Evolutionary conservation across 2,888 invertebrate genomes (phyloP), one percentile per base, ranked within the genome.

Genomic region (Drosophila ezoana): DNA sequence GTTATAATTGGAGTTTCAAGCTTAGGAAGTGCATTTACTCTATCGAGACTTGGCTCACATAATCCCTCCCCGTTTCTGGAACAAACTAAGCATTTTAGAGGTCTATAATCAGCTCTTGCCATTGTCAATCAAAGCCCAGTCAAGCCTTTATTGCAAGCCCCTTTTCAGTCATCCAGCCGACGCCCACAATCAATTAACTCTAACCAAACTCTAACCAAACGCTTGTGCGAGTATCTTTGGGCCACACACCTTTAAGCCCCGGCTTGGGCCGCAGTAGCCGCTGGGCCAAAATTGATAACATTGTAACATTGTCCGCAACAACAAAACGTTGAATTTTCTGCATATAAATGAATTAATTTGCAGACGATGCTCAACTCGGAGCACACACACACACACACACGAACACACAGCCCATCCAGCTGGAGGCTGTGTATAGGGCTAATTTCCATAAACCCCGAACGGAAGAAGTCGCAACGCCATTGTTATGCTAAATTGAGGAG

Each of bases 311-410:
- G 69, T 47, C 56, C 58, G 61, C 72, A 68, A 58, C 73, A 81
- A 74, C 75, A 79, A 70, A 79, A 53, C 63, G 62, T 58, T 74
- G 74, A 75, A 76, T 84, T 80, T 88, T 89, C 87, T 81, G 90
- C 90, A 90, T 90, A 90, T 89, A 90, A 90, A 90, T 90, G 85
- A 90, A 90, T 82, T 87, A 90, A 90, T 90, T 90, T 89, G 75
- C 81, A 63, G 52, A 76, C 82, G 59, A 71, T 72, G 65, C 43
- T 43, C 65, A 37, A 14, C 16, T 0, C 13, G 4, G 33, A 28
- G 44, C 14, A n/a, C 28, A 49, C 32, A 20, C 54, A 70, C 32
- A 20, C 54, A 70, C 32, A 20, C 54, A 70, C 32, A 20, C 54
- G 18, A 18, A 18, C 18, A 18, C 32, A 20, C 54, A 70, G 41